Base-by-base conservation (phyloP, 2,888 invertebrate species). In the Nasonovia ribisnigri region DNA sequence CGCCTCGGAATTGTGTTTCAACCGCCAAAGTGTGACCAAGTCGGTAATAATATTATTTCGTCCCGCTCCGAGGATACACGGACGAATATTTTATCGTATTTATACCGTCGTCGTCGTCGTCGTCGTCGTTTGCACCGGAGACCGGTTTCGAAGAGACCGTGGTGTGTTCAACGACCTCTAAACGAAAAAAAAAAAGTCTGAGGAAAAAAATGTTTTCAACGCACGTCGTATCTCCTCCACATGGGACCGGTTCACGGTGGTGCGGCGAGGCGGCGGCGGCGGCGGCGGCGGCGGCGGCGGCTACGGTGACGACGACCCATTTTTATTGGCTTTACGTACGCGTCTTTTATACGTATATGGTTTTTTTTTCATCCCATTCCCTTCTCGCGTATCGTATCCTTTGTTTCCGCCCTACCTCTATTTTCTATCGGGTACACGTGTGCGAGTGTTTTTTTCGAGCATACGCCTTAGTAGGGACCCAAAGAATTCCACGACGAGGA, bases 161-260 rank as follows among this genome's bases (percentile, higher is more conserved):
- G 77, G 77, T 77, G 93, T 93, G 93, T 93, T 93, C 93, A 93
- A 93, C 93, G 93, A 93, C 93, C 93, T 93, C 93, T 93, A 90
- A 92, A 87, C 48, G 84, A 77, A 84, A 51, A 67, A 92, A 46
- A 67, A 92, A 92, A 90, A 93, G 86, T 93, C 88, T 93, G 54
- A 57, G n/a, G n/a, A 26, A 67, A 90, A 84, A 86, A 90, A 86
- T 90, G 42, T 93, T 90, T 90, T 93, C 60, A 84, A 90, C 92
- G 90, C 86, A 36, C 93, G 42, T 51, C 51, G 86, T 92, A 92
- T 88, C 88, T 88, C 92, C 87, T 60, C 60, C 86, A 51, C 88
- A n/a, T 43, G 90, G 90, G 93, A 93, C 93, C 93, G 93, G 93
- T 93, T 93, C 90, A 93, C 67, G 90, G 84, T n/a, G 84, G 54